Evolutionary conservation across 2,113 vertebrate species (phyloP).

Genomic region (Poicephalus meyeri): DNA sequence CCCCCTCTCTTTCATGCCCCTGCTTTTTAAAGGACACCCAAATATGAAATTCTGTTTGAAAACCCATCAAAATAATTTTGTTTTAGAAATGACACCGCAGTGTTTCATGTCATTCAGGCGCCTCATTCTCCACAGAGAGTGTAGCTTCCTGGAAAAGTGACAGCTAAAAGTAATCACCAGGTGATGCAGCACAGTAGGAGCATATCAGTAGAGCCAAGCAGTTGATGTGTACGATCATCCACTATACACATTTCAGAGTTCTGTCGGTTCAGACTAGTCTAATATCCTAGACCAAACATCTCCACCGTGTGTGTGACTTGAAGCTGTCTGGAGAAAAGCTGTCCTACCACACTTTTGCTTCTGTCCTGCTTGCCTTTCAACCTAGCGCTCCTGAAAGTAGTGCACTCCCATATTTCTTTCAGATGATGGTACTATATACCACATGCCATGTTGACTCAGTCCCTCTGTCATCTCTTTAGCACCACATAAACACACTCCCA

Average conservation of each 20-base stretch:
- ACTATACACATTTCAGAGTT: neutral
- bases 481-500: neutral
- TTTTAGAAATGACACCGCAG: neutral
- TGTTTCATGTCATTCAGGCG: neutral
- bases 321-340: neutral
- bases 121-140: neutral
- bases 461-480: neutral
- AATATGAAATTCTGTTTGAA: neutral
- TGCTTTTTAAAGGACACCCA: neutral
- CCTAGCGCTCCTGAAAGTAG: neutral
- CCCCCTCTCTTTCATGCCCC: neutral
- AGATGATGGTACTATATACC: no score
- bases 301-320: neutral
- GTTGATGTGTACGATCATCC: neutral
- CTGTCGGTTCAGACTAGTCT: neutral
- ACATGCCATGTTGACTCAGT: neutral
- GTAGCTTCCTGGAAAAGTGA: neutral
- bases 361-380: neutral
- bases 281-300: neutral
- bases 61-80: neutral
- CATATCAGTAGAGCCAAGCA: neutral
- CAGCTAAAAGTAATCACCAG: neutral
- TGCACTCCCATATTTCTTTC: neutral
- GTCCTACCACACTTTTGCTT: neutral
- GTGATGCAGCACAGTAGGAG: neutral